These are phyloP conservation scores for Anastrepha obliqua DNA, from an alignment of 1,140 invertebrate species.

Conservation along the genomic window DNA sequence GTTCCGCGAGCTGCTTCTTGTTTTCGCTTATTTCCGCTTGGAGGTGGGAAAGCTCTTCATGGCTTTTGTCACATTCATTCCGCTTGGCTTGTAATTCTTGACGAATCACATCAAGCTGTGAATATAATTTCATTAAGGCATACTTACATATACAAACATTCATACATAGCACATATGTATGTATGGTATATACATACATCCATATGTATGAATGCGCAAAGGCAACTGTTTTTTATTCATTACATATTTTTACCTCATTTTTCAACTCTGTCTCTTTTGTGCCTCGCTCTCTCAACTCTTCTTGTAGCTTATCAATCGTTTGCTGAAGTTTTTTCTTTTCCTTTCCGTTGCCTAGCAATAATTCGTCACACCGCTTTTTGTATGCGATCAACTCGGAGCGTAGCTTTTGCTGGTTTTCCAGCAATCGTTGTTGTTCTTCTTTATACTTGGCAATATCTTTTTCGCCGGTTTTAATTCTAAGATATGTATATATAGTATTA, in stretches of 20 bases:
- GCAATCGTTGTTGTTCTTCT: not conserved
- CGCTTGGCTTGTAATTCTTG: slow-evolving; percentile 14
- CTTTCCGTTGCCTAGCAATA: not conserved
- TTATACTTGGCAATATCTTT: slow-evolving; percentile 33
- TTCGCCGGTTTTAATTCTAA: not conserved
- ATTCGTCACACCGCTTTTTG: slow-evolving; percentile 11
- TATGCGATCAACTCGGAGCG: slow-evolving; percentile 30
- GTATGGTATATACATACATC: no score
- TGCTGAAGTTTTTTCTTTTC: not conserved
- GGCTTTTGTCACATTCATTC: not conserved
- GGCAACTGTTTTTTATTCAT: no score
- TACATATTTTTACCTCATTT: not conserved
- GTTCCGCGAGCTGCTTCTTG: not conserved
- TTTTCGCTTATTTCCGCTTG: not conserved
- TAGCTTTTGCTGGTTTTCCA: not conserved
- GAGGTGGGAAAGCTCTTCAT: not conserved
- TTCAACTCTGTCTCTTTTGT: not conserved
- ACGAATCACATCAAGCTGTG: slow-evolving; percentile 35
- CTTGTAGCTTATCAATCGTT: not conserved
- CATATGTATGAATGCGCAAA: no score
- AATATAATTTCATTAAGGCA: not conserved
- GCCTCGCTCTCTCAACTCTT: not conserved
- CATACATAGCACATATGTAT: not conserved
- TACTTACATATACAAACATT: not conserved
- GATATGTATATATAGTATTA: not conserved